phyloP scores from a whole-genome alignment of 2,797 vertebrate genomes.

The Coregonus sp. region DNA sequence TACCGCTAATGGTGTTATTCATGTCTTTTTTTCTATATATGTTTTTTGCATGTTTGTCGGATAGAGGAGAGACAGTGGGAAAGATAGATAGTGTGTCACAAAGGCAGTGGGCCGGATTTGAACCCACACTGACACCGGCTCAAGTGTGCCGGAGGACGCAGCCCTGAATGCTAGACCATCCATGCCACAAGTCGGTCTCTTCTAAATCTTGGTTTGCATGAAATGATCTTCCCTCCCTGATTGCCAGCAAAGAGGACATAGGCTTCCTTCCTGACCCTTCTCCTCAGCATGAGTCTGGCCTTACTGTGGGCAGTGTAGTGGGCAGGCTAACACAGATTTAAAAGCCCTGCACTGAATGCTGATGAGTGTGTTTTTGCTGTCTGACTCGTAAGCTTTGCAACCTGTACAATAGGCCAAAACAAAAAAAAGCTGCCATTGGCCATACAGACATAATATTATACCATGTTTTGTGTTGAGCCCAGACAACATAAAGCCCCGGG shows the following conservation, averaged over 20 bases:
- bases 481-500: constrained; percentile 5
- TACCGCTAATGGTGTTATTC: no score
- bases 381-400: constrained; percentile 22
- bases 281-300: constrained; percentile 23
- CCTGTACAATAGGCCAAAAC: constrained; percentile 5
- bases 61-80: no score
- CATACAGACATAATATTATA: constrained; percentile 13
- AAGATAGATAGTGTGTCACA: no score
- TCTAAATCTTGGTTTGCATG: neutral
- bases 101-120: no score
- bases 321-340: constrained; percentile 38
- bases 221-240: neutral
- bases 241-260: neutral
- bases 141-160: no score
- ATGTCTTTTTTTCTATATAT: no score
- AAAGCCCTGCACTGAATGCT: constrained; percentile 37
- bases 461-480: constrained; percentile 12
- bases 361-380: constrained; percentile 27
- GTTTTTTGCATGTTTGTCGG: no score
- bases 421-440: constrained; percentile 18
- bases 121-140: no score
- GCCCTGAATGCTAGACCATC: no score
- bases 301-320: constrained; percentile 23
- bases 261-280: constrained; percentile 12
- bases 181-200: no score